These are phyloP conservation scores for Mnemiopsis leidyi DNA, from an alignment of 37 sponge, comb jelly and placozoan species.

Conservation along the genomic window DNA sequence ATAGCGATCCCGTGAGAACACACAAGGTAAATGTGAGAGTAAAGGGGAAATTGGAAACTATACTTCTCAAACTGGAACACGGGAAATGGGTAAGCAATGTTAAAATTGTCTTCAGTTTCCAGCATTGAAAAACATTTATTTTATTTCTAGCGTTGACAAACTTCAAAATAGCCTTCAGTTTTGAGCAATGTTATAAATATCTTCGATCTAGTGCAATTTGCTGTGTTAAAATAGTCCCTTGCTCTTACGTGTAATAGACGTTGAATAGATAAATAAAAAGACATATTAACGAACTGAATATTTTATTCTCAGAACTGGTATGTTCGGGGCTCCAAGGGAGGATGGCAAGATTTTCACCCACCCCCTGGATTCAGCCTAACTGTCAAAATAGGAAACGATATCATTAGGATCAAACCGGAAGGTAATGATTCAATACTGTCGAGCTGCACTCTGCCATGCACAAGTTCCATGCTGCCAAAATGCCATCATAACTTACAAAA, in stretches of 20 bases:
- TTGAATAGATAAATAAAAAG: too few species aligned
- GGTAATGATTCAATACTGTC: not conserved
- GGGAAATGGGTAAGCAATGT: slow-evolving; percentile 16
- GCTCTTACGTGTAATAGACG: too few species aligned
- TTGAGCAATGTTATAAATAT: too few species aligned
- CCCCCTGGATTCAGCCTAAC: slow-evolving; percentile 5
- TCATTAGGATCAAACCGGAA: slow-evolving; percentile 8
- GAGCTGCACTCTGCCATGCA: not conserved
- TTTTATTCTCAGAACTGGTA: too few species aligned
- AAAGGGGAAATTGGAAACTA: not conserved
- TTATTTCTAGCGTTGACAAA: too few species aligned
- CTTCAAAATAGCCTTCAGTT: too few species aligned
- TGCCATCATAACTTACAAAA: not conserved
- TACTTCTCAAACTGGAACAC: not conserved
- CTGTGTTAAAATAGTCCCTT: too few species aligned
- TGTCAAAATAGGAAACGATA: not conserved
- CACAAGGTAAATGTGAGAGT: not conserved
- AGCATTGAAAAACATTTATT: too few species aligned
- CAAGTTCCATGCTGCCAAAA: not conserved
- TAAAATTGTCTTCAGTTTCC: too few species aligned
- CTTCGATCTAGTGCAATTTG: too few species aligned
- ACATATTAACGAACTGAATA: too few species aligned
- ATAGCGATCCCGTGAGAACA: not conserved
- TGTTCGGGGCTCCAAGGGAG: not conserved
- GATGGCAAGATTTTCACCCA: not conserved